These are phyloP conservation scores for Notamacropus eugenii DNA, from an alignment of 2,797 vertebrate genomes.

Conservation along the genomic window DNA sequence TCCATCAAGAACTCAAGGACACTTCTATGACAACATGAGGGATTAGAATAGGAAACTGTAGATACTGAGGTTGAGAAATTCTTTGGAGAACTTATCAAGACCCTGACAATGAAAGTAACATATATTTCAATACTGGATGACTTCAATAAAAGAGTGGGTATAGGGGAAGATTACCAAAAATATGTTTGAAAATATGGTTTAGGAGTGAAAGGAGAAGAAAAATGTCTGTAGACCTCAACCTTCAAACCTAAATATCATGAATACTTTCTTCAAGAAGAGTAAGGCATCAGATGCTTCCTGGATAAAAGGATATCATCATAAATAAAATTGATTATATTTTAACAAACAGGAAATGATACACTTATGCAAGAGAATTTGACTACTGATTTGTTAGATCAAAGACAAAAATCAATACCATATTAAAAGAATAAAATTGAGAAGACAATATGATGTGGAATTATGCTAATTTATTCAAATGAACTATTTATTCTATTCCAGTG, in stretches of 20 bases:
- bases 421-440: not conserved
- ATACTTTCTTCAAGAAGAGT: not conserved
- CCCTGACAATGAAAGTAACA: not conserved
- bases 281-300: not conserved
- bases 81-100: not conserved
- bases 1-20: not conserved
- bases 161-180: not conserved
- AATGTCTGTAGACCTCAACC: not conserved
- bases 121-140: not conserved
- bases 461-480: not conserved
- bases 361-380: not conserved
- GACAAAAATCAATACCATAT: not conserved
- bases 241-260: not conserved
- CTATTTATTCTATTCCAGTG: not conserved
- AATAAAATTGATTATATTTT: not conserved
- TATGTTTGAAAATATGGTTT: not conserved
- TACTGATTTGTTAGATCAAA: not conserved
- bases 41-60: not conserved
- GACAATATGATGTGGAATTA: not conserved
- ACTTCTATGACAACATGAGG: not conserved
- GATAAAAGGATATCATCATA: not conserved
- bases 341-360: not conserved
- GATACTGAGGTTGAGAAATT: not conserved
- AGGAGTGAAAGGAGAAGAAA: not conserved
- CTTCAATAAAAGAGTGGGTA: not conserved